Evolutionary conservation across 1,140 invertebrate genomes (phyloP).

Genomic region (Augochlora pura): DNA sequence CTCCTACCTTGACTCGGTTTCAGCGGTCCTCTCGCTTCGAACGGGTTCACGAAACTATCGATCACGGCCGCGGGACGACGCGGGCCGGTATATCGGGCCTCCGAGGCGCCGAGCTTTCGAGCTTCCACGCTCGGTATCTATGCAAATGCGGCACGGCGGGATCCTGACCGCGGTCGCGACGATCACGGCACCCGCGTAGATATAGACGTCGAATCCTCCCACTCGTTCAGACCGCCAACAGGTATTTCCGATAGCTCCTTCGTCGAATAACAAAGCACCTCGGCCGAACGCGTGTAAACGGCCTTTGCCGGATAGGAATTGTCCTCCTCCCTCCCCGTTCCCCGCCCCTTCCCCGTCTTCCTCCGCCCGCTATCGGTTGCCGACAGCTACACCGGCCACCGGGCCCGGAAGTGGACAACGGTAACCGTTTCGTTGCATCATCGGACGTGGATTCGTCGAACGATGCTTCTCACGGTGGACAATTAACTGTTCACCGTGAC

Average conservation of each 20-base stretch:
- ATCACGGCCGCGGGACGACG: slow-evolving; percentile 1
- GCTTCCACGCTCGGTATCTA: slow-evolving; percentile 50
- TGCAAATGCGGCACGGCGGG: slow-evolving; percentile 58
- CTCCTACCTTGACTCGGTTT: not conserved
- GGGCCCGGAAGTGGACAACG: slow-evolving; percentile 36
- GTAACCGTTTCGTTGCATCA: slow-evolving; percentile 24
- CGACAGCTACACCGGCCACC: not conserved
- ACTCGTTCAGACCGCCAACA: slow-evolving; percentile 71
- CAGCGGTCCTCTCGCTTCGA: not conserved
- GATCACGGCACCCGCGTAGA: slow-evolving; percentile 33
- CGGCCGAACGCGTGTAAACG: slow-evolving; percentile 31
- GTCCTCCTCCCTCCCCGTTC: not conserved
- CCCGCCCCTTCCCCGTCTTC: too few relatives aligned
- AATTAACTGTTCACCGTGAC: slow-evolving; percentile 11
- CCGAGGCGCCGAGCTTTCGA: too few relatives aligned
- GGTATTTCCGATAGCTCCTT: slow-evolving; percentile 70
- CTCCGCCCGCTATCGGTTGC: too few relatives aligned
- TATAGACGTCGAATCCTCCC: slow-evolving; percentile 24
- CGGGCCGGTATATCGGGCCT: not conserved
- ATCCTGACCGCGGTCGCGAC: slow-evolving; percentile 36
- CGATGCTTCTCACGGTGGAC: not conserved
- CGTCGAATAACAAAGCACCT: slow-evolving; percentile 31
- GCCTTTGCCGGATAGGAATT: slow-evolving; percentile 5
- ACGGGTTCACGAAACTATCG: not conserved
- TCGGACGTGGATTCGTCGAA: not conserved